phyloP scores from a whole-genome alignment of 2,113 vertebrate species.

The Euleptes europaea region DNA sequence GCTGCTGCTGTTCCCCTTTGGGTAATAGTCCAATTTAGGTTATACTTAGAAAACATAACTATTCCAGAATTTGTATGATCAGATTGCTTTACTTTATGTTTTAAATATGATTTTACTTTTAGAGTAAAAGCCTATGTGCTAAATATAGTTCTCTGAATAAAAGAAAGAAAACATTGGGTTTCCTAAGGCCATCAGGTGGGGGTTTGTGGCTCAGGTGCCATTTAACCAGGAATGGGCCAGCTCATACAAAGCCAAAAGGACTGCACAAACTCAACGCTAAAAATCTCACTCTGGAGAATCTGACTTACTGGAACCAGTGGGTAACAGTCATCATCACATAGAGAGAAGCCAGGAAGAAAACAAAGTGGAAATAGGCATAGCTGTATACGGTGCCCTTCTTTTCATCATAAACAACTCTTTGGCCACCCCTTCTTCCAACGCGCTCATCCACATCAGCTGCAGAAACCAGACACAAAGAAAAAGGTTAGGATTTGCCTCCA shows the following conservation, averaged over 20 bases:
- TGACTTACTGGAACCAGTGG: constrained; percentile 97
- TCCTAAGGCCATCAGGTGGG: background rate
- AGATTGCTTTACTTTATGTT: no score
- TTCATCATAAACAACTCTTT: constrained; percentile 90
- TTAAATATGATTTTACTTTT: no score
- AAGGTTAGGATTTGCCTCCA: background rate
- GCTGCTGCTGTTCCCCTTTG: no score
- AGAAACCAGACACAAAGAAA: constrained; percentile 21
- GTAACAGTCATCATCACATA: constrained; percentile 99
- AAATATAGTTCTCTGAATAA: no score
- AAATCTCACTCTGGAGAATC: rapidly evolving
- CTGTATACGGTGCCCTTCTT: constrained; percentile 85
- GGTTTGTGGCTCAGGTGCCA: background rate
- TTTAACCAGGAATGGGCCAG: background rate
- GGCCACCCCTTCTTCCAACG: constrained; percentile 74
- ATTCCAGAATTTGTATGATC: no score
- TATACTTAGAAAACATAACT: no score
- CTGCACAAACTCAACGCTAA: rapidly evolving
- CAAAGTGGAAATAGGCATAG: constrained; percentile 93
- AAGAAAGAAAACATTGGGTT: background rate
- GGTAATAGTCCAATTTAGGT: no score
- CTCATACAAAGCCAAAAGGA: background rate
- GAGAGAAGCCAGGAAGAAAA: constrained; percentile 94
- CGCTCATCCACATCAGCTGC: constrained; percentile 77
- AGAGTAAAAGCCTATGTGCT: no score